phyloP scores from a whole-genome alignment of 2,113 vertebrate species.

The Physeter macrocephalus region DNA sequence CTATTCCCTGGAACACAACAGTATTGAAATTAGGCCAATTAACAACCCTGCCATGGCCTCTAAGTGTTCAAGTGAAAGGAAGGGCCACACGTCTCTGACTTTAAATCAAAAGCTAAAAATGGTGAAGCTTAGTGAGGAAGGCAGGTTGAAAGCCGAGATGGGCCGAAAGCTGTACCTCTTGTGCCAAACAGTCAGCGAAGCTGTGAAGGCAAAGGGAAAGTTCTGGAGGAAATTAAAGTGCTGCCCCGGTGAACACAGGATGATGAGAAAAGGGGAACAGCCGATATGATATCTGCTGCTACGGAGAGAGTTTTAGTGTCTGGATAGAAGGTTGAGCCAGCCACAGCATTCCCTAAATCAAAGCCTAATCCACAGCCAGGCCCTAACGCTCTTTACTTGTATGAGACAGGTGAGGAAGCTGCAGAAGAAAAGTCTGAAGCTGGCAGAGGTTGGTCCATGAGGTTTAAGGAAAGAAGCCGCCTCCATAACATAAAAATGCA shows the following conservation, averaged over 20 bases:
- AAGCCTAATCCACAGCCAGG: neutral
- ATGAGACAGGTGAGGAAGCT: neutral
- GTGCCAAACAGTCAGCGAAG: neutral
- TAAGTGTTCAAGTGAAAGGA: no score
- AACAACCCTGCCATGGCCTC: no score
- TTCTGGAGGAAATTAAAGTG: neutral
- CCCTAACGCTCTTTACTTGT: neutral
- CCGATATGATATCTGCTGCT: neutral
- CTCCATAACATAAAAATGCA: neutral
- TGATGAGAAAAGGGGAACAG: neutral
- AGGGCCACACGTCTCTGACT: no score
- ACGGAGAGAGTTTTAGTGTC: neutral
- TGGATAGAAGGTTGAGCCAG: neutral
- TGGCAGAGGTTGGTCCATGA: neutral
- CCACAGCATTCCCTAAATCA: neutral
- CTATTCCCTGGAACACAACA: no score
- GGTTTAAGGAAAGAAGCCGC: neutral
- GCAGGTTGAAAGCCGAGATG: no score
- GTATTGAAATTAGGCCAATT: no score
- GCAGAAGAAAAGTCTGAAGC: neutral
- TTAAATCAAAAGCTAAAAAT: no score
- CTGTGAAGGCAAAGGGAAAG: neutral
- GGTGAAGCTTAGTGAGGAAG: no score
- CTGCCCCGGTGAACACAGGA: neutral
- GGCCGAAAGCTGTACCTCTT: no score